Base-by-base conservation (phyloP, 2,797 vertebrate species). In the Naso thynnoides region DNA sequence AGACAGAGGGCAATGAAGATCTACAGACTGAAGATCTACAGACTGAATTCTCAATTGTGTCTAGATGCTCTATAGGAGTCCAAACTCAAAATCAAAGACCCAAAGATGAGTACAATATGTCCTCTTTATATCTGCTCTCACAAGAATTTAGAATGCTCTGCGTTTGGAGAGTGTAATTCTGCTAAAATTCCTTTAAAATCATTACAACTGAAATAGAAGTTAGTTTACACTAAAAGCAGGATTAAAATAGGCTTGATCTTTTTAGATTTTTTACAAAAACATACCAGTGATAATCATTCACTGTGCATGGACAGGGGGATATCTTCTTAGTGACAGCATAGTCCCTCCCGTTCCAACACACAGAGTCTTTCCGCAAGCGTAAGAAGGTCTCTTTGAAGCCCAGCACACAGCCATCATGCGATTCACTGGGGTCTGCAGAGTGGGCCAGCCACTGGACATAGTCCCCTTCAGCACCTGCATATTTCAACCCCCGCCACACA, bases 221-320 rank as follows among this genome's bases (percentile, higher is more conserved):
- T n/a, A n/a, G n/a, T n/a, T n/a, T n/a, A n/a, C n/a, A n/a, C n/a
- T 8, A 18, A 15, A 33, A 24, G 19, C 58, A 49, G 41, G 15
- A 49, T 49, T 4, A 69, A 67, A 36, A 78, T 8, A 39, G 4
- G 33, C 16, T 58, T 45, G 0, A 63, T 38, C 19, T 48, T 39
- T 27, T n/a, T 31, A 42, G 15, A 8, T 19, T 19, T 38, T 48
- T 47, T 18, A 21, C n/a, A 38, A 58, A 31, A 49, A 67, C 67
- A 41, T 93, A 99, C 97, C 97, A 99, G 83, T 97, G 95, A 83
- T 96, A 99, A 82, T 99, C 97, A 49, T 96, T 93, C 69, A 94
- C 68, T 1, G 96, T 96, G 78, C 97, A 99, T 13, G 62, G 78
- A 77, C 97, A 99, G 21, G 95, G 75, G 0, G 94, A 94, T 0